Conservation (phyloP, 1,140 invertebrate genomes). For the Pachyrhynchus sulphureomaculatus region DNA sequence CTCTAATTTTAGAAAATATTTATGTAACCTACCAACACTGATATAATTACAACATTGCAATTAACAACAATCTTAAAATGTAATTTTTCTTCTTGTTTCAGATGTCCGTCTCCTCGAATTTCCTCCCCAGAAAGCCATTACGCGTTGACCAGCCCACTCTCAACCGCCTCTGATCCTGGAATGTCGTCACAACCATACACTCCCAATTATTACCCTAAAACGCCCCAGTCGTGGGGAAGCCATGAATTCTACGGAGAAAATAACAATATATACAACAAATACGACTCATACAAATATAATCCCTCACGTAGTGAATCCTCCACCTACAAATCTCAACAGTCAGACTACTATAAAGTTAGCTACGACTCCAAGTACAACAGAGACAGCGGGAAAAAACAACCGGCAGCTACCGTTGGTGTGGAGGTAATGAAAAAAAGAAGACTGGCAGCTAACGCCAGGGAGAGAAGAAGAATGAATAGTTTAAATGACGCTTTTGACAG, state of each 20-base stretch:
- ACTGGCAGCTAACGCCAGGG: slow-evolving; percentile 71
- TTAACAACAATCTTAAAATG: too few species aligned
- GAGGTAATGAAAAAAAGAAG: slow-evolving; percentile 60
- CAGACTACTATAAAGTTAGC: slow-evolving; percentile 41
- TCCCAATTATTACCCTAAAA: slow-evolving; percentile 41
- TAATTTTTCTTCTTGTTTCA: slow-evolving; percentile 15
- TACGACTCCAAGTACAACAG: slow-evolving; percentile 32
- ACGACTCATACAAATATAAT: slow-evolving; percentile 29
- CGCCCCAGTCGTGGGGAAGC: slow-evolving; percentile 28
- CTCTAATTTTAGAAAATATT: too few species aligned
- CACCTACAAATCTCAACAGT: slow-evolving; percentile 15
- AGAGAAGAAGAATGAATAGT: slow-evolving; percentile 74
- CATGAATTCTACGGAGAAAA: slow-evolving; percentile 46
- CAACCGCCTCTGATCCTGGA: slow-evolving; percentile 42
- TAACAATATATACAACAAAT: slow-evolving; percentile 47
- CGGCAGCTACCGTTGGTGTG: slow-evolving; percentile 34
- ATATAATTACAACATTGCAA: too few species aligned
- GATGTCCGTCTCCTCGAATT: slow-evolving; percentile 44
- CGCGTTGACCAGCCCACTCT: slow-evolving; percentile 42
- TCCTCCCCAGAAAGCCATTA: slow-evolving; percentile 45
- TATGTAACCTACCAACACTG: too few species aligned
- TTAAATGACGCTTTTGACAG: slow-evolving; percentile 77
- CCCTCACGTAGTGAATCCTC: background rate
- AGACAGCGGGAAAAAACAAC: slow-evolving; percentile 30
- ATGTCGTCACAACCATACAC: slow-evolving; percentile 48